phyloP scores from a whole-genome alignment of 2,113 vertebrate genomes.

The Perca flavescens region DNA sequence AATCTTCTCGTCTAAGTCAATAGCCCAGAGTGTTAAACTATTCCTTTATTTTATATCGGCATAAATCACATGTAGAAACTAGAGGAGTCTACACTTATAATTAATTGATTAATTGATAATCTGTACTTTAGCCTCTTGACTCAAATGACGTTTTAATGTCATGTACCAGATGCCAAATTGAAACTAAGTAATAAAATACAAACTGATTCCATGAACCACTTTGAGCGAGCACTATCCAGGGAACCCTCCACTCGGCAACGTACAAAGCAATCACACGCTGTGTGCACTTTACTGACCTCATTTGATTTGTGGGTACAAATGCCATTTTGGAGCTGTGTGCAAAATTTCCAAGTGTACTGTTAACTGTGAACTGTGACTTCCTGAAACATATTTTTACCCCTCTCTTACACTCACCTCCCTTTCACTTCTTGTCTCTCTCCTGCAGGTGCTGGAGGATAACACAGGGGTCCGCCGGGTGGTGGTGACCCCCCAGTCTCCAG shows the following conservation, averaged over 20 bases:
- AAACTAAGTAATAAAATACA: no score
- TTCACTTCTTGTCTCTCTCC: neutral
- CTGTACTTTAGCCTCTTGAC: neutral
- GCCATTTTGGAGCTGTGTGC: slow-evolving; percentile 19
- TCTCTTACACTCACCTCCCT: neutral
- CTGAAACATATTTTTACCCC: neutral
- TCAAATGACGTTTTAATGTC: neutral
- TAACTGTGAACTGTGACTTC: neutral
- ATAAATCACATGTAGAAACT: neutral
- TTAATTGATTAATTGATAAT: neutral
- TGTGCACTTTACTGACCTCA: neutral
- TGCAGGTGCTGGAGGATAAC: slow-evolving; percentile 95
- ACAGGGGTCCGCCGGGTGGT: slow-evolving; percentile 97
- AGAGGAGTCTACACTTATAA: neutral
- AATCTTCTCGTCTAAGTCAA: neutral
- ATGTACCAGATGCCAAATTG: neutral
- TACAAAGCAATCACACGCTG: neutral
- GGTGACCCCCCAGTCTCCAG: slow-evolving; percentile 96
- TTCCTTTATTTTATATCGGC: neutral
- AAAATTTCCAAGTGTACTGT: neutral
- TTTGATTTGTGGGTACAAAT: neutral
- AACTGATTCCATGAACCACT: neutral
- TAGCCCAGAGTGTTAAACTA: neutral
- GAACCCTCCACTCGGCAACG: neutral
- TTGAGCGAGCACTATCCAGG: neutral